Conservation (phyloP, 2,888 invertebrate species). For the Operophtera brumata region DNA sequence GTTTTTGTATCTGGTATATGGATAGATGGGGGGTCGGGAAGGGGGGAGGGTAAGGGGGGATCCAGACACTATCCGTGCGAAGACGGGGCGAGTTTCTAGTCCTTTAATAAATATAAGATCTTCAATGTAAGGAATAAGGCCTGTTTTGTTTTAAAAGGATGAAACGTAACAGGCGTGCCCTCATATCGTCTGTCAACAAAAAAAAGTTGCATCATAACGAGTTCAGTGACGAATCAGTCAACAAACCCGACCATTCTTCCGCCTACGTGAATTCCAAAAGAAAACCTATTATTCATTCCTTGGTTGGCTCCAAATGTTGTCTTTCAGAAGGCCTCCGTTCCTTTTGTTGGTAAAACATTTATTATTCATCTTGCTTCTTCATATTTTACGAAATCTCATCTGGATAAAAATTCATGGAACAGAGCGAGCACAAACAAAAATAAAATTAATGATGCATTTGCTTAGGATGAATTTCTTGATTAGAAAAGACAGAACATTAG, state of each 20-base stretch:
- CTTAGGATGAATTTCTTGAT: neutral
- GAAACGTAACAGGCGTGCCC: conserved; percentile 36
- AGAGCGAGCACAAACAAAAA: conserved; percentile 7
- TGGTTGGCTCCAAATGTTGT: conserved; percentile 21
- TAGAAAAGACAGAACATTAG: neutral
- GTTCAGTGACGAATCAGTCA: conserved; percentile 65
- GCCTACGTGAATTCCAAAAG: conserved; percentile 55
- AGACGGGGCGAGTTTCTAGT: too few species aligned
- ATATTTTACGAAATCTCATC: neutral
- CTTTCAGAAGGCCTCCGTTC: conserved; percentile 14
- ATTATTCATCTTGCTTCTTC: conserved; percentile 9
- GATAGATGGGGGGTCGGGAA: too few species aligned
- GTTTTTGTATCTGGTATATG: too few species aligned
- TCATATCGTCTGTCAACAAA: conserved; percentile 51
- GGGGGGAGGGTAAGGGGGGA: too few species aligned
- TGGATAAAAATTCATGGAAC: neutral
- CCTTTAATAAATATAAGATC: too few species aligned
- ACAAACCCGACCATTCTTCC: conserved; percentile 68
- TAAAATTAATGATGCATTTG: neutral
- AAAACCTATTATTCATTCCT: conserved; percentile 23
- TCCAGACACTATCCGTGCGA: too few species aligned
- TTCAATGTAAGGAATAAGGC: neutral
- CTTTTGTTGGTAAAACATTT: conserved; percentile 17
- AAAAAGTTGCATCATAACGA: conserved; percentile 72
- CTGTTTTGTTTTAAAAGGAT: neutral